phyloP scores from a whole-genome alignment of 2,888 invertebrate species.

The Trichogramma evanescens region DNA sequence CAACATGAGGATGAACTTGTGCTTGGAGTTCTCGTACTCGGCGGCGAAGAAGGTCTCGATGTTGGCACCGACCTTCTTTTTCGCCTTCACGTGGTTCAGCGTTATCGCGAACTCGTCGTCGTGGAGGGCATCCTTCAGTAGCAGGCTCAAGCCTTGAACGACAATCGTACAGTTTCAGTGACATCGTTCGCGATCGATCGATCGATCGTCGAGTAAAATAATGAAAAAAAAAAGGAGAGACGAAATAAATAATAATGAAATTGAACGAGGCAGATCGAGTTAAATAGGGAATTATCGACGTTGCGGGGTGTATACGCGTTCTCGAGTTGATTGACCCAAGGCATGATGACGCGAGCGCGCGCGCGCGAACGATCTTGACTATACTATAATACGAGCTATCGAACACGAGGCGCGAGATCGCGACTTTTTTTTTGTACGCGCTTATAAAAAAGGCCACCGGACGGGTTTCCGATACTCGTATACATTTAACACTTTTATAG shows the following conservation, averaged over 20 bases:
- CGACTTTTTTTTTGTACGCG: conserved; percentile 15
- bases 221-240: no score
- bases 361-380: conserved; percentile 6
- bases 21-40: conserved; percentile 51
- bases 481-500: no score
- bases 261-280: no score
- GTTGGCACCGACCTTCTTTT: conserved; percentile 46
- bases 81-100: conserved; percentile 51
- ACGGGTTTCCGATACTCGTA: conserved; percentile 17
- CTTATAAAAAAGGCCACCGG: conserved; percentile 8
- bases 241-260: no score
- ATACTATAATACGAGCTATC: background rate
- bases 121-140: conserved; percentile 50
- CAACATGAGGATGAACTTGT: conserved; percentile 52
- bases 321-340: conserved; percentile 19
- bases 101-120: conserved; percentile 52
- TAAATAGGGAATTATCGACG: background rate
- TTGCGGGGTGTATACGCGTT: background rate
- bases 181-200: background rate
- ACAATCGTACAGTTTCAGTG: background rate
- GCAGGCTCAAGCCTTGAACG: conserved; percentile 47
- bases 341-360: background rate
- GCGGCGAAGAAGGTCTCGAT: conserved; percentile 53
- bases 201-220: background rate
- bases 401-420: no score